Base-by-base conservation (phyloP, 2,888 invertebrate genomes). In the Pseudoips prasinana region DNA sequence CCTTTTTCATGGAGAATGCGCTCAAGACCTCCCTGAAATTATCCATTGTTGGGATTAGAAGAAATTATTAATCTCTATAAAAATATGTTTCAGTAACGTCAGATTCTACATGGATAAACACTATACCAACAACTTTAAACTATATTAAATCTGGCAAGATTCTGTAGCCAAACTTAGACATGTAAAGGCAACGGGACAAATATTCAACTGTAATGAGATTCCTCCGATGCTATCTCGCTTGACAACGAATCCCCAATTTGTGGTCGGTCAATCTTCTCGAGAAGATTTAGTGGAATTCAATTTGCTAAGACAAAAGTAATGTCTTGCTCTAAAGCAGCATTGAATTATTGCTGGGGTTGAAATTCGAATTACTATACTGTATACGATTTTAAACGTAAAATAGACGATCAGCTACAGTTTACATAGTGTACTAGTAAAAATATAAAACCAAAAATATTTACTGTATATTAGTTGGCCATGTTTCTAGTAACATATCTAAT, bases 231-330 rank as follows among this genome's bases (percentile, higher is more conserved):
- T 85, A 86, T 84, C 83, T 76, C 65, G 70, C 77, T 73, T 83
- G 82, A 85, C 86, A 82, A 80, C 76, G 79, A 74, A 83, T 79
- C 79, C 76, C 81, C 77, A 83, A 85, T 86, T 82, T 87, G 87
- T 75, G 86, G 86, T 87, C 83, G 84, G 80, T 86, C 84, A 79
- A 83, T 84, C 83, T 81, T 77, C 63, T 48, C 48, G 45, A 51
- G 60, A 63, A 74, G 72, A 77, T 74, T 73, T 70, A 62, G 69
- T 58, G 67, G 72, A 84, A 84, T 86, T 84, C 83, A 84, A 85
- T 87, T 86, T 86, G 74, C 73, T 77, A 78, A 84, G 75, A 77
- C 74, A 75, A 77, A 79, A 81, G 74, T 74, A 73, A 76, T 71
- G 72, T 73, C 66, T 71, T 53, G 50, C 64, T 59, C 53, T 63